These are phyloP conservation scores for Hemitrygon akajei DNA, from an alignment of 2,797 vertebrate species.

Conservation along the genomic window DNA sequence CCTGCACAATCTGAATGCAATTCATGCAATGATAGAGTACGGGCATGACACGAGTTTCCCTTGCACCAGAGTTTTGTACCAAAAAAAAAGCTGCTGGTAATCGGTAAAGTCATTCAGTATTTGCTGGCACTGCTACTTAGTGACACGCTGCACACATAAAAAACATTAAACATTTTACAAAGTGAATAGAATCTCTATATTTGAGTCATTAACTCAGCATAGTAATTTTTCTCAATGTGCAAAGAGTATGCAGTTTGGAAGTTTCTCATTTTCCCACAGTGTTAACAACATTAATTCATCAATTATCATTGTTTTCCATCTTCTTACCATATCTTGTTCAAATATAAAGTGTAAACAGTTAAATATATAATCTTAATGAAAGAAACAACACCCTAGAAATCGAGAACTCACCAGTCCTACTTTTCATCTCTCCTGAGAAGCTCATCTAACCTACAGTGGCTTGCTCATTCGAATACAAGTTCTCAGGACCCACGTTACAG, in stretches of 20 bases:
- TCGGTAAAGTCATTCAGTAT: constrained; percentile 7
- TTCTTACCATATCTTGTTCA: not conserved
- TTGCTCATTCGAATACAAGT: constrained; percentile 48
- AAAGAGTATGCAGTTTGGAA: not conserved
- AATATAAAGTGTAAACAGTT: not conserved
- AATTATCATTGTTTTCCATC: not conserved
- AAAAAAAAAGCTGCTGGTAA: not conserved
- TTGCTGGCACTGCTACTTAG: not conserved
- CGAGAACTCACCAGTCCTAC: constrained; percentile 54
- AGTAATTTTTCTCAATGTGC: not conserved
- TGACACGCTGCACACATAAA: not conserved
- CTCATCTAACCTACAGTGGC: constrained; percentile 45
- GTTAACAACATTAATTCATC: not conserved
- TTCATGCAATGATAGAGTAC: not conserved
- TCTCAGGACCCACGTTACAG: constrained; percentile 52
- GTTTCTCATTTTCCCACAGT: not conserved
- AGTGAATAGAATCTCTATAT: not conserved
- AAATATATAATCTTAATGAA: not conserved
- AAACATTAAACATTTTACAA: not conserved
- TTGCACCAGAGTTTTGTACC: not conserved
- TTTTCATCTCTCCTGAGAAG: constrained; percentile 43
- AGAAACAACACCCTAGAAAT: not conserved
- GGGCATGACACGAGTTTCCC: not conserved
- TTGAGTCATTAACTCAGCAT: not conserved
- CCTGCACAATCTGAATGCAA: not conserved